Evolutionary conservation across 2,113 vertebrate genomes (phyloP), one percentile per base, ranked within the genome.

Genomic region (Amphilophus citrinellus): DNA sequence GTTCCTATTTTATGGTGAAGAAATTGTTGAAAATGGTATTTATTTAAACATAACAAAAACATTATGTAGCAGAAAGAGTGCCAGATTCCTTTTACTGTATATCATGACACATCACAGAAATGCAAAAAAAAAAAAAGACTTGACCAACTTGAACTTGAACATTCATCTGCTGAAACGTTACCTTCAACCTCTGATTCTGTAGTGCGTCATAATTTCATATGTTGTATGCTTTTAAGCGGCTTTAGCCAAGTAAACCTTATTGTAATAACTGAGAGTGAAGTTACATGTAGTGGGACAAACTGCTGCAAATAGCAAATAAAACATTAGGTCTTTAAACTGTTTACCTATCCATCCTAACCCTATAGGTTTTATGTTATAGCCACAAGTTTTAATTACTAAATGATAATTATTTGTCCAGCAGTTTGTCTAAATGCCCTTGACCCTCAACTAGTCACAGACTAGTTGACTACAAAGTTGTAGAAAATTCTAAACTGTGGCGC

Each of bases 111-210:
- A 32, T 6, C 32, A 32, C 32, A 32, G 32, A 53, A 37, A 37
- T 37, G 8, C 1, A 32, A 73, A 30, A 8, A 37, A 37, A 37
- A 37, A 37, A 73, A 56, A 32, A 56, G 53, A 71, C 10, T 20
- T 71, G 42, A 24, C 65, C 39, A 68, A 47, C 24, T 17, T 53
- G 44, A 73, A 20, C 66, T 13, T 0, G 24, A 24, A 24, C 1
- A 53, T 73, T 53, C 53, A 44, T 53, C 44, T 73, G 6, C 0
- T 73, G 20, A 73, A 53, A 32, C 0, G 0, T 35, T 0, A 0
- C 68, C 53, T 47, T n/a, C 68, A 56, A 56, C 6, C 24, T 73
- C 10, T 0, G 27, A 35, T 73, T 47, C 56, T 73, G 1, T 73
- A n/a, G 27, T 73, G 0, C 0, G 27, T 20, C 53, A 32, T 32